A percentile compares a stretch with the other conserved stretches of the same genome.
phyloP scores from a whole-genome alignment of 2,888 invertebrate genomes.

The Drosophila helvetica region DNA sequence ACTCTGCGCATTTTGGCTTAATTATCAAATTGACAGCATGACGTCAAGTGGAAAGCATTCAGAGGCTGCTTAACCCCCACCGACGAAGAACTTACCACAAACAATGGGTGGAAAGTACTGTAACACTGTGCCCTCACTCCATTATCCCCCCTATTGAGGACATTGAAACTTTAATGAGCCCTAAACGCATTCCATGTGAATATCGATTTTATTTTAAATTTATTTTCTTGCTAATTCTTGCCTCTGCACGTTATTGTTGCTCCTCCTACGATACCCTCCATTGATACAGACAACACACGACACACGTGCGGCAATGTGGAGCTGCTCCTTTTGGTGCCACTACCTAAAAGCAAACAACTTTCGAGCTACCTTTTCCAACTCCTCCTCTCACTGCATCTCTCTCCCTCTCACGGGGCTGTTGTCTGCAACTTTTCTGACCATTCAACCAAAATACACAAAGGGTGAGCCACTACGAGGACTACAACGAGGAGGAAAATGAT shows the following conservation, averaged over 20 bases:
- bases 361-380: conserved; percentile 22
- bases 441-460: conserved; percentile 70
- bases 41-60: conserved; percentile 51
- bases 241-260: conserved; percentile 63
- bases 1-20: conserved; percentile 54
- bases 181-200: conserved; percentile 28
- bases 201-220: conserved; percentile 58
- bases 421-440: conserved; percentile 72
- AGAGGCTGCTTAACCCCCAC: conserved; percentile 22
- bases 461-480: conserved; percentile 5
- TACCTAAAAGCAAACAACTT: conserved; percentile 29
- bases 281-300: conserved; percentile 13
- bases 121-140: background rate
- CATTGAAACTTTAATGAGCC: conserved; percentile 60
- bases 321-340: conserved; percentile 37
- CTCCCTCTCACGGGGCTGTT: conserved; percentile 44
- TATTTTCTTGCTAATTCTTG: conserved; percentile 60
- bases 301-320: conserved; percentile 23
- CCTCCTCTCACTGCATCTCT: too few species aligned
- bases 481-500: conserved; percentile 14
- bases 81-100: background rate
- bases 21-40: conserved; percentile 65
- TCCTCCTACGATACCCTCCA: conserved; percentile 26
- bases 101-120: background rate
- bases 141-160: conserved; percentile 43